Evolutionary conservation across 2,113 vertebrate species (phyloP).

Genomic region (Eptesicus fuscus): DNA sequence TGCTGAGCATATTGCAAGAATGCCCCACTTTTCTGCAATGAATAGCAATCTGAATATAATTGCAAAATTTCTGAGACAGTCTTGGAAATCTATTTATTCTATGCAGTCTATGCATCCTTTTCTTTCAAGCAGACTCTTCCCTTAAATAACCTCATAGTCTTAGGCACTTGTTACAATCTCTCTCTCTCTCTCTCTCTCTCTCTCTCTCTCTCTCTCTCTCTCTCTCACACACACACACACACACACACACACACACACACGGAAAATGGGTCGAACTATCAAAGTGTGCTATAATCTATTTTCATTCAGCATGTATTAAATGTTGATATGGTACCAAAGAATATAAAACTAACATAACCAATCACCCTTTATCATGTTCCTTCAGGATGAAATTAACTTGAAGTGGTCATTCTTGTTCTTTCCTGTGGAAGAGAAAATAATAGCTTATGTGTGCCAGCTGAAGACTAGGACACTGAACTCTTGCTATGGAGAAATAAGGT

Average conservation of each 20-base stretch:
- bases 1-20: conserved; percentile 13
- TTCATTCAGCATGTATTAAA: conserved; percentile 17
- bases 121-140: not conserved
- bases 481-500: not conserved
- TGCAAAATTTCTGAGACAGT: conserved; percentile 54
- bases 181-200: not conserved
- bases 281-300: not conserved
- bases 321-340: conserved; percentile 15
- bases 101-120: not conserved
- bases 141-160: conserved; percentile 56
- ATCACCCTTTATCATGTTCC: not conserved
- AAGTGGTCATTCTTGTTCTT: conserved; percentile 13
- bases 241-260: not conserved
- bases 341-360: conserved; percentile 18
- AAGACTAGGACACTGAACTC: not conserved
- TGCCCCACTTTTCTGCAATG: conserved; percentile 60
- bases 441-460: not conserved
- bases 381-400: conserved; percentile 7
- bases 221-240: not conserved
- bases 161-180: not conserved
- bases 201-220: not conserved
- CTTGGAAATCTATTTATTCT: conserved; percentile 63
- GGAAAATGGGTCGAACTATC: not conserved
- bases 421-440: not conserved
- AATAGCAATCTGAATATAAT: conserved; percentile 66